phyloP scores from a whole-genome alignment of 2,113 vertebrate genomes.

The Solenodon paradoxus region DNA sequence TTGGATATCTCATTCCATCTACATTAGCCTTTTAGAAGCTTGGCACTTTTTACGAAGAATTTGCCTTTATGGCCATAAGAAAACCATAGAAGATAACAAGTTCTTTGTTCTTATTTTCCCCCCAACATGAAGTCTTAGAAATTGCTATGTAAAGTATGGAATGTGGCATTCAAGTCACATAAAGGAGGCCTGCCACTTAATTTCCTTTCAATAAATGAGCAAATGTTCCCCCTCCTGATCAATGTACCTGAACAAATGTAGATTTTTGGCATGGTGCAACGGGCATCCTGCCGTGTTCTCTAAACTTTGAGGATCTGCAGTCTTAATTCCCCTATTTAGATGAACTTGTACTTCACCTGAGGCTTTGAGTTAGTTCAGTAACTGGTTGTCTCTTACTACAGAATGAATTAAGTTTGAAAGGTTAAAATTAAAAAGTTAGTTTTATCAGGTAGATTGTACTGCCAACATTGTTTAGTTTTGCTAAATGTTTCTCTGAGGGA shows the following conservation, averaged over 20 bases:
- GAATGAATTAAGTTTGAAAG: constrained; percentile 40
- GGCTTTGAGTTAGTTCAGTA: background rate
- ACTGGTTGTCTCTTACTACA: background rate
- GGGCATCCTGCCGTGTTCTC: constrained; percentile 23
- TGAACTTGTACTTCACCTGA: constrained; percentile 45
- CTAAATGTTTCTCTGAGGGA: background rate
- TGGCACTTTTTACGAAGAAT: background rate
- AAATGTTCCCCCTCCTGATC: constrained; percentile 63
- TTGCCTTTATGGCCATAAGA: background rate
- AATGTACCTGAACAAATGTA: constrained; percentile 59
- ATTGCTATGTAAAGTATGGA: constrained; percentile 44
- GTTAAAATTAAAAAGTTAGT: constrained; percentile 52
- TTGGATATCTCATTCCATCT: background rate
- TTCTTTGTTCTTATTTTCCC: background rate
- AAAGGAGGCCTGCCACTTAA: constrained; percentile 30
- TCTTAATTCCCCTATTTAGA: background rate
- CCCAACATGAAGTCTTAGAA: constrained; percentile 4
- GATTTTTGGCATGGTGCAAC: background rate
- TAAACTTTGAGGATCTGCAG: background rate
- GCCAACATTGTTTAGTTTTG: background rate
- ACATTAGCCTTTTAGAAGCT: background rate
- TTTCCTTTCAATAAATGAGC: constrained; percentile 60
- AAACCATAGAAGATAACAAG: background rate
- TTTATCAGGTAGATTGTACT: background rate
- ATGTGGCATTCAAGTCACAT: constrained; percentile 43